phyloP scores from a whole-genome alignment of 2,888 invertebrate genomes.

The Cataglyphis rosenhaueri region DNA sequence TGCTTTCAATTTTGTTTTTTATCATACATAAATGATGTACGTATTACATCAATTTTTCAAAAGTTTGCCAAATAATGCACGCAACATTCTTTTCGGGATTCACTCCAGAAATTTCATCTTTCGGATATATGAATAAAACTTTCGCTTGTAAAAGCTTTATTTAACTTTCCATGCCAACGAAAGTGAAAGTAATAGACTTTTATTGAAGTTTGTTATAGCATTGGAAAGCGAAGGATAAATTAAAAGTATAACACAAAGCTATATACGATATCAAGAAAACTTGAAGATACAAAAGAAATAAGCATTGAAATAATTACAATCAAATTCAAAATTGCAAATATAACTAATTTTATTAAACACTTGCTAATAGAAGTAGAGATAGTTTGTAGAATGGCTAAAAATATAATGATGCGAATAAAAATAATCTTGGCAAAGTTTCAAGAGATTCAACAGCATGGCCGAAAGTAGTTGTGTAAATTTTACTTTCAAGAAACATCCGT shows the following conservation, averaged over 20 bases:
- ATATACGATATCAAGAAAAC: not conserved
- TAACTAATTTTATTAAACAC: slow-evolving; percentile 6
- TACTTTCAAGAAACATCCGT: not conserved
- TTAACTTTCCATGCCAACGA: not conserved
- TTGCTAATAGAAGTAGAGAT: not conserved
- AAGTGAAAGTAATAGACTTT: not conserved
- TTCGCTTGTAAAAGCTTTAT: not conserved
- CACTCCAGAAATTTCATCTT: not conserved
- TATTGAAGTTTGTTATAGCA: not conserved
- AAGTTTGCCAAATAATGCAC: not conserved
- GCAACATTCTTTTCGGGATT: not conserved
- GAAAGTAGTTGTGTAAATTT: not conserved
- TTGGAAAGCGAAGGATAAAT: not conserved
- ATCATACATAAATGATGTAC: not conserved
- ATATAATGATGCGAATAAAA: slow-evolving; percentile 35
- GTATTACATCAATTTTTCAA: not conserved
- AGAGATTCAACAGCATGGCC: not conserved
- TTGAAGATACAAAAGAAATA: not conserved
- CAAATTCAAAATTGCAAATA: not conserved
- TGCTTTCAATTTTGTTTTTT: too few relatives aligned
- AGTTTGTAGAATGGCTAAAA: not conserved
- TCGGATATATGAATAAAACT: not conserved
- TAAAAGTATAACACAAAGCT: not conserved
- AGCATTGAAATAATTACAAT: not conserved
- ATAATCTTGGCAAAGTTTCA: slow-evolving; percentile 23